A percentile compares a stretch with the other conserved stretches of the same genome.
Conservation (phyloP, 2,797 vertebrate genomes). For the Limosa lapponica region DNA sequence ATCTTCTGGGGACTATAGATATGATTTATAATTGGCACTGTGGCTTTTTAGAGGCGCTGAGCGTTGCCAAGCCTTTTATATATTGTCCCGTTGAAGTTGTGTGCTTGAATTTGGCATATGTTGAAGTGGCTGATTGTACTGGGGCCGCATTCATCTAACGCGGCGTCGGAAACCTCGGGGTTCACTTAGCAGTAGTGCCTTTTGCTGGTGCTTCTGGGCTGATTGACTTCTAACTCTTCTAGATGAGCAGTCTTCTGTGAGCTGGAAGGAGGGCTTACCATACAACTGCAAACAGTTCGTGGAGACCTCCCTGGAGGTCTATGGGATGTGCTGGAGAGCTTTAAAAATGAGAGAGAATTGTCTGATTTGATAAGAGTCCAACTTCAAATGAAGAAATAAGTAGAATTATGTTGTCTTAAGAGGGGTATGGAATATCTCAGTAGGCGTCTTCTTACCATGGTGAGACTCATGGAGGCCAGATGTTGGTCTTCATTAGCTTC, state of each 20-base stretch:
- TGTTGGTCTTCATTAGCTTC: background rate
- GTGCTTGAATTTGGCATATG: constrained; percentile 33
- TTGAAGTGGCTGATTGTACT: background rate
- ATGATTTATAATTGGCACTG: constrained; percentile 60
- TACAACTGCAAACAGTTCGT: background rate
- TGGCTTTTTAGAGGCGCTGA: constrained; percentile 35
- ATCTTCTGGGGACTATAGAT: constrained; percentile 52
- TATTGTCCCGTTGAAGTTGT: background rate
- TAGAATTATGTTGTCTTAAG: background rate
- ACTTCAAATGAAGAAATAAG: background rate
- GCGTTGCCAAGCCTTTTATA: constrained; percentile 50
- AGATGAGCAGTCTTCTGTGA: background rate
- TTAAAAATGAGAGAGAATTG: background rate
- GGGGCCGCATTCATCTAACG: background rate
- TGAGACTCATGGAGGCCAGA: background rate
- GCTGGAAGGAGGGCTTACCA: background rate
- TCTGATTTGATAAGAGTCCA: background rate
- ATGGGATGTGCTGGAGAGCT: background rate
- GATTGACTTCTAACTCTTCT: background rate
- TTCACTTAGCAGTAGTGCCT: background rate
- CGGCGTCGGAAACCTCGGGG: background rate
- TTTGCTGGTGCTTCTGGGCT: background rate
- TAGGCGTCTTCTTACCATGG: background rate
- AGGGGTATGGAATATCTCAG: background rate
- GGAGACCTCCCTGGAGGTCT: background rate